Percentiles rank a stretch among this genome's conserved stretches.
Conservation (phyloP, 2,113 vertebrate species). For the Gulo gulo region DNA sequence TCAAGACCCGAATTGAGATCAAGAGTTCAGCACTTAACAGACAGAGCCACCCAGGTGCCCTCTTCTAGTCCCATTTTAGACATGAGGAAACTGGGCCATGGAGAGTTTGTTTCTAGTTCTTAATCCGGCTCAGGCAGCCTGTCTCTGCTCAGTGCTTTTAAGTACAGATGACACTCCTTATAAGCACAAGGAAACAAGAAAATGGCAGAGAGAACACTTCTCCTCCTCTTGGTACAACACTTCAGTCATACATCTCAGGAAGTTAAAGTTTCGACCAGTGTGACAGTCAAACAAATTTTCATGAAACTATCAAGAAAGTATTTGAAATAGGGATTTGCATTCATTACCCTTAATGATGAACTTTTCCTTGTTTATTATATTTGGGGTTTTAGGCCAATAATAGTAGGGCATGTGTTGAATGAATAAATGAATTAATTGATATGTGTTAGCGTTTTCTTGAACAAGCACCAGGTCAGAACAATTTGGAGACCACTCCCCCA, state of each 20-base stretch:
- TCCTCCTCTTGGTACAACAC: background rate
- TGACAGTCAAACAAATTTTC: background rate
- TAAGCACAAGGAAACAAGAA: background rate
- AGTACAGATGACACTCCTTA: background rate
- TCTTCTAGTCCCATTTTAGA: background rate
- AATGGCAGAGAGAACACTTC: background rate
- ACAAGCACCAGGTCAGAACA: background rate
- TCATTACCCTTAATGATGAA: slow-evolving; percentile 10
- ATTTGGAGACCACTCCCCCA: background rate
- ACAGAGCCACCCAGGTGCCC: background rate
- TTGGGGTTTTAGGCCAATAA: background rate
- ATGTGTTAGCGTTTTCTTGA: background rate
- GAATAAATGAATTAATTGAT: slow-evolving; percentile 4
- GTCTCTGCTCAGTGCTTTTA: background rate
- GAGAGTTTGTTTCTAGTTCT: background rate
- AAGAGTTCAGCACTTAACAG: background rate
- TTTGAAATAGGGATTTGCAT: background rate
- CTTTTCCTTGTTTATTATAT: background rate
- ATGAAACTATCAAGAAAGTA: background rate
- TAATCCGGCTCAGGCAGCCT: background rate
- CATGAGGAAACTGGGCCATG: background rate
- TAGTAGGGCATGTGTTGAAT: background rate
- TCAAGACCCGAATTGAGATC: background rate
- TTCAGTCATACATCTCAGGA: background rate
- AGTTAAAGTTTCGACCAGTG: background rate